phyloP scores from a whole-genome alignment of 2,888 invertebrate genomes.

The Ophion costatus region DNA sequence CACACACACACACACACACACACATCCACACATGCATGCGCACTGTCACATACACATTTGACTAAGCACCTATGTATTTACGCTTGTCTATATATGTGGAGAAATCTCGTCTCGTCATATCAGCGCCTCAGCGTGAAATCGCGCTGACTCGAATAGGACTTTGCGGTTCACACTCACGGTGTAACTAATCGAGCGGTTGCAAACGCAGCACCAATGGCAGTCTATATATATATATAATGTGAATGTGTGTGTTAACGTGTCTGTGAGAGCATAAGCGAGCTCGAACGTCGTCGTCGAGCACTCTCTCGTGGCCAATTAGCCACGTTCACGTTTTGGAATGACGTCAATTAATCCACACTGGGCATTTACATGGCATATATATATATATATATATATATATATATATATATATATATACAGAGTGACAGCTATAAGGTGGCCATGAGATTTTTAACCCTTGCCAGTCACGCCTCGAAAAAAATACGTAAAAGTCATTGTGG shows the following conservation, averaged over 20 bases:
- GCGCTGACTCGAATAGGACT: conserved; percentile 58
- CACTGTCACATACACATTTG: background rate
- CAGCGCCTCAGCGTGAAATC: conserved; percentile 40
- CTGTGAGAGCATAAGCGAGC: conserved; percentile 8
- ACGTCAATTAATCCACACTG: conserved; percentile 57
- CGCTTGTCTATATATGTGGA: background rate
- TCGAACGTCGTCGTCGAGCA: conserved; percentile 31
- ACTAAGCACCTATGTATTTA: background rate
- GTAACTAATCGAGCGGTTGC: conserved; percentile 61
- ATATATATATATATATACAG: no score
- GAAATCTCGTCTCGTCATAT: conserved; percentile 58
- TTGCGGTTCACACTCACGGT: conserved; percentile 48
- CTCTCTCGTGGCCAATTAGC: conserved; percentile 61
- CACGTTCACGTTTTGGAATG: conserved; percentile 60
- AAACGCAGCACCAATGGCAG: conserved; percentile 52
- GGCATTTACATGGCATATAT: conserved; percentile 36
- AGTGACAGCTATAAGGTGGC: no score
- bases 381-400: background rate
- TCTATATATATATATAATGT: conserved; percentile 38
- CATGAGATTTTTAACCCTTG: no score
- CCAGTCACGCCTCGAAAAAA: no score
- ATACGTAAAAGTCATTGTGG: no score
- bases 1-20: no score
- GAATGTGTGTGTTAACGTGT: background rate
- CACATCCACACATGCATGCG: background rate